A percentile compares a stretch with the other conserved stretches of the same genome.
These are phyloP conservation scores for Salarias fasciatus DNA, from an alignment of 2,797 vertebrate genomes.

Conservation along the genomic window DNA sequence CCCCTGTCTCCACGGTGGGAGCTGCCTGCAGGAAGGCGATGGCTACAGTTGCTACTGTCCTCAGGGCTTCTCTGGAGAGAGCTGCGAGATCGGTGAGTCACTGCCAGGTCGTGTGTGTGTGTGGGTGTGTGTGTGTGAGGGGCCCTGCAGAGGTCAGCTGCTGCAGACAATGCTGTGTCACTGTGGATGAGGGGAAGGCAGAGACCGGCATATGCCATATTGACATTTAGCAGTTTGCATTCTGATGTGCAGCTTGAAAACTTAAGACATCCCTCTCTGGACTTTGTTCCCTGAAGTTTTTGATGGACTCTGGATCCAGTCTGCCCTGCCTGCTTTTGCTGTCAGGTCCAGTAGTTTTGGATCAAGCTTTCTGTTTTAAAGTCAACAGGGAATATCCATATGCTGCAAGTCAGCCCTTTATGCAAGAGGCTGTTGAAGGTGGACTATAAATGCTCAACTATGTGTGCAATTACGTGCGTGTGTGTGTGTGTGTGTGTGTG, in stretches of 20 bases:
- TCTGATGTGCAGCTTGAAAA: neutral
- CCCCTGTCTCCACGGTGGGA: slow-evolving; percentile 94
- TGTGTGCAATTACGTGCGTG: slow-evolving; percentile 8
- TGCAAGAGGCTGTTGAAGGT: slow-evolving; percentile 50
- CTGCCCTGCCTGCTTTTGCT: slow-evolving; percentile 11
- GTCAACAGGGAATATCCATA: slow-evolving; percentile 54
- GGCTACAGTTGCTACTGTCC: slow-evolving; percentile 92
- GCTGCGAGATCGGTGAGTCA: slow-evolving; percentile 95
- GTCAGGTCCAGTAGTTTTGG: slow-evolving; percentile 33
- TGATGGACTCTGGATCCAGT: slow-evolving; percentile 15
- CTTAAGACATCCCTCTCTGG: slow-evolving; percentile 3
- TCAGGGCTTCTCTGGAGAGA: slow-evolving; percentile 93
- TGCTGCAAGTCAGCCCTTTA: slow-evolving; percentile 48
- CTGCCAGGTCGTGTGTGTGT: slow-evolving; percentile 26
- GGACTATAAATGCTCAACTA: slow-evolving; percentile 11
- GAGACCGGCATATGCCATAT: slow-evolving; percentile 34
- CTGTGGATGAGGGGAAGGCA: slow-evolving; percentile 18
- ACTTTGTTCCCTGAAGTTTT: slow-evolving; percentile 19
- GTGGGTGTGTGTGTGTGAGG: slow-evolving; percentile 13
- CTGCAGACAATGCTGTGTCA: slow-evolving; percentile 28
- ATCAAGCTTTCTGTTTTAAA: slow-evolving; percentile 44
- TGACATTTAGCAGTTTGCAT: slow-evolving; percentile 43
- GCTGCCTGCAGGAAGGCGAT: slow-evolving; percentile 86
- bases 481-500: slow-evolving; percentile 1
- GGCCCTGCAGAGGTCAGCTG: slow-evolving; percentile 54